Percentiles rank a stretch among this genome's conserved stretches.
Evolutionary conservation across 1,140 invertebrate species (phyloP).

Genomic region (Aphidius ervi): DNA sequence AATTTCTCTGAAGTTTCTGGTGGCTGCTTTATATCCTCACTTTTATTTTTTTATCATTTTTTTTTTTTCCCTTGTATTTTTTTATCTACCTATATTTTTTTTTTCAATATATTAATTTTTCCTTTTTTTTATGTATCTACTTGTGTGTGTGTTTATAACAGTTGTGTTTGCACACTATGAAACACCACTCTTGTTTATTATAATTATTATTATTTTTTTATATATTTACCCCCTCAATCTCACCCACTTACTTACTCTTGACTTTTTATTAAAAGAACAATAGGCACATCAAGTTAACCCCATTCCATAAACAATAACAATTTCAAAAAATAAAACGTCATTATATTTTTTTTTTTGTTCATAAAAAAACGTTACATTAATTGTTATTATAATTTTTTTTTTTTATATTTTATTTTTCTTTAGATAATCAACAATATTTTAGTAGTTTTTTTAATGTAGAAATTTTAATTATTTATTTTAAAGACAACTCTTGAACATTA

Average conservation of each 20-base stretch:
- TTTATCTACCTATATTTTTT: not conserved
- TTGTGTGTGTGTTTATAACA: too few species aligned
- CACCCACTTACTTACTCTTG: constrained; percentile 6
- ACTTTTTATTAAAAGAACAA: constrained; percentile 29
- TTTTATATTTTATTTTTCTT: constrained; percentile 9
- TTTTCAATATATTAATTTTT: constrained; percentile 4
- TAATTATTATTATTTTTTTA: constrained; percentile 5
- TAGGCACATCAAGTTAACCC: constrained; percentile 26
- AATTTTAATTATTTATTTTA: not conserved
- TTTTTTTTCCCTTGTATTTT: constrained; percentile 7
- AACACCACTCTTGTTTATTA: constrained; percentile 5
- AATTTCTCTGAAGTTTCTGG: too few species aligned
- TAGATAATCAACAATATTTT: constrained; percentile 5
- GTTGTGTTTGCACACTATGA: not conserved
- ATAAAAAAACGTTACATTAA: constrained; percentile 9
- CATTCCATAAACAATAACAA: constrained; percentile 13
- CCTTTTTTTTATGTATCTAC: too few species aligned
- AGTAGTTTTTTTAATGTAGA: not conserved
- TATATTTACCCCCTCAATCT: too few species aligned
- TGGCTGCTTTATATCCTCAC: constrained; percentile 19
- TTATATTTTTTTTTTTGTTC: not conserved
- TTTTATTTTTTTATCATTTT: constrained; percentile 10
- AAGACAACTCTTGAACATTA: not conserved
- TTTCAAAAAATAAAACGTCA: constrained; percentile 8
- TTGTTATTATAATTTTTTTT: not conserved